Percentiles rank a stretch among this genome's conserved stretches.
Evolutionary conservation across 2,113 vertebrate genomes (phyloP).

Genomic region (Oxyruncus cristatus): DNA sequence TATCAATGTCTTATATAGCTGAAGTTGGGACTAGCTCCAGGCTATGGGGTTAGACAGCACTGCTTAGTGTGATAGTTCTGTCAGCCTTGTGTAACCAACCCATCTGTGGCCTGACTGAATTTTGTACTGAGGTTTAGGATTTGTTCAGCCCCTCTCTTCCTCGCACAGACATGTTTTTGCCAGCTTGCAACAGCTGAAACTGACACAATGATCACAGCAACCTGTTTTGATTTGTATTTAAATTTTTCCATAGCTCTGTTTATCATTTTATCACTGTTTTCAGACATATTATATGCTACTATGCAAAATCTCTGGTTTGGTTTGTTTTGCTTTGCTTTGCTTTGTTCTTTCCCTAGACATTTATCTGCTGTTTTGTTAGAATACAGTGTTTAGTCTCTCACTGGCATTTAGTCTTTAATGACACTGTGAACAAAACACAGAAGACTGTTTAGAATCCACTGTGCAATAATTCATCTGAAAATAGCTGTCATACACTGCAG

Average conservation of each 20-base stretch:
- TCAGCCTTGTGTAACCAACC: background rate
- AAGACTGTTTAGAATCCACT: background rate
- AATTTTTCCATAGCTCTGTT: background rate
- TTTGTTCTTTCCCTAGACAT: background rate
- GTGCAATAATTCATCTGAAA: background rate
- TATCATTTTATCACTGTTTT: constrained; percentile 7
- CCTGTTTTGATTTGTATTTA: background rate
- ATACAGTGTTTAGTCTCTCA: background rate
- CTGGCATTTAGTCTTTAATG: background rate
- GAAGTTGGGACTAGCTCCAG: background rate
- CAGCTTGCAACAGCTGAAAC: background rate
- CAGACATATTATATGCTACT: background rate
- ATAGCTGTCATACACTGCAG: background rate
- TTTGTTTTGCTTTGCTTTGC: background rate
- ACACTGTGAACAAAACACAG: background rate
- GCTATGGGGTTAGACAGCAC: background rate
- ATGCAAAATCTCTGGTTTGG: background rate
- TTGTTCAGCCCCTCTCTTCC: background rate
- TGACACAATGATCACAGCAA: background rate
- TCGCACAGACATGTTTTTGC: background rate
- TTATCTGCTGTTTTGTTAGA: background rate
- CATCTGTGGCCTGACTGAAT: fast-evolving
- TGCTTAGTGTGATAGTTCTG: background rate
- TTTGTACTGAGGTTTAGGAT: background rate
- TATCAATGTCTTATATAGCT: background rate